These are phyloP conservation scores for Callosobruchus maculatus DNA, from an alignment of 2,888 invertebrate genomes.

Conservation along the genomic window DNA sequence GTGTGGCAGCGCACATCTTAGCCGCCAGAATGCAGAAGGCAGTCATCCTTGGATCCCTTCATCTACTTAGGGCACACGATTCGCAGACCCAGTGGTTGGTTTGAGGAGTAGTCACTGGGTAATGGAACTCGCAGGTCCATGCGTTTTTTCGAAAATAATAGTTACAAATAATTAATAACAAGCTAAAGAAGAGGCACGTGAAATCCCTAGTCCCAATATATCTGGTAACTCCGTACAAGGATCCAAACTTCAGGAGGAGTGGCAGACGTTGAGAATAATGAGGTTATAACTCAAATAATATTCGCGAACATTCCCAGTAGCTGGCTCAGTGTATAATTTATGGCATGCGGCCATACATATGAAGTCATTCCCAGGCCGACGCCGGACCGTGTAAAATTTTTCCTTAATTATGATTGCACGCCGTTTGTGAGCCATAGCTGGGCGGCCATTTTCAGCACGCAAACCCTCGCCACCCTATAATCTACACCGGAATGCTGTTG, in stretches of 20 bases:
- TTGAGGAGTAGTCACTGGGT: no score
- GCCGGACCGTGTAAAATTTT: not conserved
- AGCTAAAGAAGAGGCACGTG: no score
- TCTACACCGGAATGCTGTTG: not conserved
- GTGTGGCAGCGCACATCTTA: no score
- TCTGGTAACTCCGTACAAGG: not conserved
- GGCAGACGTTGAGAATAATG: not conserved
- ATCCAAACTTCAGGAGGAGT: not conserved
- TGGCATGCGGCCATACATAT: not conserved
- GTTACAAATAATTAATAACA: no score
- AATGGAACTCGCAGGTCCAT: no score
- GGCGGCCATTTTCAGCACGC: not conserved
- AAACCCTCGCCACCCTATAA: not conserved
- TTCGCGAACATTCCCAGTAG: not conserved
- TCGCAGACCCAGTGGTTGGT: no score
- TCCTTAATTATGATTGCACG: not conserved
- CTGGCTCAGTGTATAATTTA: not conserved
- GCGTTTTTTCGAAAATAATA: no score
- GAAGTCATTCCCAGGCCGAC: not conserved
- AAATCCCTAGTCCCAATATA: no score
- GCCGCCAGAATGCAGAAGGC: no score
- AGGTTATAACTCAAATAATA: not conserved
- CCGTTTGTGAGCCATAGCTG: not conserved
- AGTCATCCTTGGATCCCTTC: no score
- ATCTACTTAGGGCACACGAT: no score